These are phyloP conservation scores for Sebastes vulpes DNA, from an alignment of 2,797 vertebrate species.

Conservation along the genomic window DNA sequence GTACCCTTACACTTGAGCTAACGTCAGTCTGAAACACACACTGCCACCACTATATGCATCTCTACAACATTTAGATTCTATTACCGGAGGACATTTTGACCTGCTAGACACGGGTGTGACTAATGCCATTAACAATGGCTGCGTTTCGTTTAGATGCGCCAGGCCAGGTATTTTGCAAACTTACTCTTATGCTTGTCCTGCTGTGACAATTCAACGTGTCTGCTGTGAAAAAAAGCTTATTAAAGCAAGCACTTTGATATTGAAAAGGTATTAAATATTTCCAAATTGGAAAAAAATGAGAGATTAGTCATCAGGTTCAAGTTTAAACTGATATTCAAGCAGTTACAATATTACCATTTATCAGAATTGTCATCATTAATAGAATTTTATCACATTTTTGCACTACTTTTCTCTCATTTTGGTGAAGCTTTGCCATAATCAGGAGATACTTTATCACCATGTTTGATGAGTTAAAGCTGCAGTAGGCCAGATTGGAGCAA, in stretches of 20 bases:
- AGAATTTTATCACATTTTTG: too few relatives aligned
- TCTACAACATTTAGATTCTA: neutral
- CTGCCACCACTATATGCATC: neutral
- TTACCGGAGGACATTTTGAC: neutral
- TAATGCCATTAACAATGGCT: neutral
- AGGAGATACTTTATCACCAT: too few relatives aligned
- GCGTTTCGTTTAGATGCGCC: neutral
- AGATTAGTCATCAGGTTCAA: neutral
- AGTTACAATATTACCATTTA: neutral
- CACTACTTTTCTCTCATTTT: too few relatives aligned
- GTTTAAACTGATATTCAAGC: neutral
- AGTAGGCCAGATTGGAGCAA: too few relatives aligned
- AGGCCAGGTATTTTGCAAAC: neutral
- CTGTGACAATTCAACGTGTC: neutral
- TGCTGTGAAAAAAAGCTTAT: neutral
- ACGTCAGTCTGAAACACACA: conserved; percentile 7
- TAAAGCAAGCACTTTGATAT: neutral
- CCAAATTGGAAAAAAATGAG: neutral
- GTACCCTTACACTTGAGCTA: conserved; percentile 88
- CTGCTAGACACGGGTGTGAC: neutral
- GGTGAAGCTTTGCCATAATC: too few relatives aligned
- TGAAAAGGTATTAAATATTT: neutral
- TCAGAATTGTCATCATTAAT: neutral
- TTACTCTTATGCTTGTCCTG: neutral
- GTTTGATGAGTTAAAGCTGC: too few relatives aligned